Evolutionary conservation across 1,140 invertebrate species (phyloP), one percentile per base, ranked within the genome.

Genomic region (Bombus huntii): DNA sequence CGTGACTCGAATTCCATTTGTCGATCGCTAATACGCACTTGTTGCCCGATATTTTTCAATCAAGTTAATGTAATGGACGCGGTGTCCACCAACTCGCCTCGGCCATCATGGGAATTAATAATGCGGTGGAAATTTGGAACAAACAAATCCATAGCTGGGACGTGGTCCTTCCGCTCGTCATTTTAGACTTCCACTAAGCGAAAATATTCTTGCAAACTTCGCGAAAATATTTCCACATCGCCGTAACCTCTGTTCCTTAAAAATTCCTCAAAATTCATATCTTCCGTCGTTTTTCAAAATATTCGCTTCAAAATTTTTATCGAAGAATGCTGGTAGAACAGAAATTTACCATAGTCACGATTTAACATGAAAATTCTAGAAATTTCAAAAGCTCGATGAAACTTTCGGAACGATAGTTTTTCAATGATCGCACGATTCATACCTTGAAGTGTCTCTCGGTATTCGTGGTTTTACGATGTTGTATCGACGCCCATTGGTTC

Each of bases 21-120:
- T 5, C 42, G 34, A 57, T 68, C 34, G 71, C 44, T 66, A 66
- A 83, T 83, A 57, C 62, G 81, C 81, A 76, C 73, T 83, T 68
- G 81, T 82, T 82, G 81, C 70, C 72, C 57, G 71, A 74, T 75
- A 47, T 75, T 75, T 82, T 59, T 75, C 81, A 53, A 75, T 82
- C 71, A 37, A 75, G 72, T 47, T 75, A 66, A 75, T n/a, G 71
- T 53, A 82, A 75, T 53, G 47, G 47, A 53, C 70, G 53, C 42
- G 68, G 47, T 31, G 25, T 71, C 25, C 12, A 13, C 44, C 47
- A 22, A 22, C 18, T 57, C 34, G 25, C 22, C 25, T 5, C 6
- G 25, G 66, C 4, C 2, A 10, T 25, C 37, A 13, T 31, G 47
- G 66, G 66, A 72, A 71, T 81, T 72, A 72, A 81, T 72, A 81